Base-by-base conservation (phyloP, 2,113 vertebrate species). In the Oxyura jamaicensis region DNA sequence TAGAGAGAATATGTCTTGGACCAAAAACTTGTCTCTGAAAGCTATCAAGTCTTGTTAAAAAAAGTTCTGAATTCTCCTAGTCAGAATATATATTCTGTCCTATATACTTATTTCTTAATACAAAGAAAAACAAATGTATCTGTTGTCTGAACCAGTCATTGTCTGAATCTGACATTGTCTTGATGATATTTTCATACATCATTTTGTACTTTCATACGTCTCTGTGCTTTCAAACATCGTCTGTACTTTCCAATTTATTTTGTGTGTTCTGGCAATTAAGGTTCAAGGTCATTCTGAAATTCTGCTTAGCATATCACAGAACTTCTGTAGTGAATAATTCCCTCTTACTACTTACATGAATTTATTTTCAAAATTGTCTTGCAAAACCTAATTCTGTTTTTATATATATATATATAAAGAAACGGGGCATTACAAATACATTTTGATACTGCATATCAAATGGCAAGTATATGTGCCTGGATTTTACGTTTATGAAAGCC, bases 121-220 rank as follows among this genome's bases (percentile, higher is more conserved):
- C 41, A 58, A 73, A 89, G 50, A 83, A 90, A 90, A 96, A 85
- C 60, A 21, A 76, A 76, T 50, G 36, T 62, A 86, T 72, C 35
- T 86, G 16, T 65, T 88, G 39, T 15, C 62, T 65, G 39, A 83
- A 83, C 7, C 10, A 89, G 73, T 29, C 52, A 36, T 4, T 50
- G 62, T 36, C 80, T 79, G 58, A 85, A 69, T 6, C 15, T 78
- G 56, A 21, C 31, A 8, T 58, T 48, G 33, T 75, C 77, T 79
- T 85, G 71, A 44, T 77, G 55, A 44, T 89, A 50, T 91, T 93
- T 96, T 88, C 88, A 93, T 94, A 77, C 8, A 88, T 91, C 25
- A 88, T 41, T 77, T 88, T 91, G 11, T 90, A 35, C 22, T 67
- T 95, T 52, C 87, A 94, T 91, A 29, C 53, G 86, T 94, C 90